Base-by-base conservation (phyloP, 2,797 vertebrate genomes). In the Gastrophryne carolinensis region DNA sequence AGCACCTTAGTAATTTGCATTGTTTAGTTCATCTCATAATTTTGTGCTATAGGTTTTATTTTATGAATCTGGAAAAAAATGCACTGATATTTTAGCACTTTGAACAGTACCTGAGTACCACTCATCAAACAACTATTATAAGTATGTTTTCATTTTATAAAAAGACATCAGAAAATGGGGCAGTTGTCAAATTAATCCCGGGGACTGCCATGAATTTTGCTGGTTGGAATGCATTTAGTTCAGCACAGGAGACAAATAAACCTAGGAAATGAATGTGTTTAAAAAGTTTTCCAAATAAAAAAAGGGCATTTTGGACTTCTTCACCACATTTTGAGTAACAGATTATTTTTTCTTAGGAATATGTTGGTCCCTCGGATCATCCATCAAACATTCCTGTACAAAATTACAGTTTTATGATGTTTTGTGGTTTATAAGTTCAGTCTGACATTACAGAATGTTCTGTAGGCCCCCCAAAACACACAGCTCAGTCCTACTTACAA, bases 351-450 rank as follows among this genome's bases (percentile, higher is more conserved):
- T 49, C 26, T 30, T 53, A 27, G 69, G 70, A 54, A 41, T 69
- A 69, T 57, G 52, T 72, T 23, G 47, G 58, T 72, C 58, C 70
- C 58, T 37, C 47, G 13, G 58, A 53, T 72, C 56, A 62, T 72
- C 49, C 47, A 63, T 72, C 70, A 72, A 41, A 3, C 66, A 24
- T 56, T 57, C 24, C 52, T 57, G 47, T 56, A 47, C 30, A 53
- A 39, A 53, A 37, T 27, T 53, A 62, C 58, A 54, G 44, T 63
- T 72, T 72, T 63, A 72, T 72, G 30, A 35, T 72, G 26, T 52
- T 72, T 62, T 72, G 70, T 63, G 70, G 70, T 72, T 72, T 63
- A 11, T 35, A 72, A 44, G 58, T 72, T 52, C 58, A 63, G 32
- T 12, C 49, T 62, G 44, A 39, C 17, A 41, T 62, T 72, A 53